A percentile compares a stretch with the other conserved stretches of the same genome.
Evolutionary conservation across 2,888 invertebrate genomes (phyloP).

Genomic region (Napeogenes sylphis): DNA sequence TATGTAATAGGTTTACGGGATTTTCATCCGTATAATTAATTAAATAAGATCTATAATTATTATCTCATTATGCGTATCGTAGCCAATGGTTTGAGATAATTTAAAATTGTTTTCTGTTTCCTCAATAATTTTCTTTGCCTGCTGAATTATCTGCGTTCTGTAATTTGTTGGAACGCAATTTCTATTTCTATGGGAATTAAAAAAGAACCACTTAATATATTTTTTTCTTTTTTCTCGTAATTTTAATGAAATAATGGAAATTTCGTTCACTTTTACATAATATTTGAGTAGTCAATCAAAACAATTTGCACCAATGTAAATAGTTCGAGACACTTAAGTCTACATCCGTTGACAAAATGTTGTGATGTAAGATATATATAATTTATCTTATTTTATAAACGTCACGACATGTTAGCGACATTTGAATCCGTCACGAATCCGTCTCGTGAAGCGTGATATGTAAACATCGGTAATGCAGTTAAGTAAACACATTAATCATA

Average conservation of each 20-base stretch:
- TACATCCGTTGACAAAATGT: too few species aligned
- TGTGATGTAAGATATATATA: constrained; percentile 9
- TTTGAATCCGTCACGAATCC: constrained; percentile 28
- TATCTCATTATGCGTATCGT: background rate
- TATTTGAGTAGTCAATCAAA: too few species aligned
- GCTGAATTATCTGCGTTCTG: too few species aligned
- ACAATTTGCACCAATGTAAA: too few species aligned
- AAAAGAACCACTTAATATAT: too few species aligned
- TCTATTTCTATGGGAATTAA: too few species aligned
- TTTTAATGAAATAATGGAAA: too few species aligned
- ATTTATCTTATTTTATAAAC: constrained; percentile 16
- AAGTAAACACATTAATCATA: constrained; percentile 2
- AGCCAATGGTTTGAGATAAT: background rate
- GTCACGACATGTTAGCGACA: constrained; percentile 27
- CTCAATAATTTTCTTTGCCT: constrained; percentile 1
- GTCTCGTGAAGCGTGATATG: constrained; percentile 17
- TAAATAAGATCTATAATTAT: constrained; percentile 4
- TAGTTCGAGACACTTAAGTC: too few species aligned
- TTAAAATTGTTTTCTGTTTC: background rate
- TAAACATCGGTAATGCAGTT: constrained; percentile 10
- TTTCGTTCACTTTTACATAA: too few species aligned
- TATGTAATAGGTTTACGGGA: constrained; percentile 11
- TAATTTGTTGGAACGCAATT: too few species aligned
- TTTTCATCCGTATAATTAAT: constrained; percentile 12
- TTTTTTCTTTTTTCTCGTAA: too few species aligned